Conservation (phyloP, 2,888 invertebrate genomes). For the Meiosimyza platycephala region DNA sequence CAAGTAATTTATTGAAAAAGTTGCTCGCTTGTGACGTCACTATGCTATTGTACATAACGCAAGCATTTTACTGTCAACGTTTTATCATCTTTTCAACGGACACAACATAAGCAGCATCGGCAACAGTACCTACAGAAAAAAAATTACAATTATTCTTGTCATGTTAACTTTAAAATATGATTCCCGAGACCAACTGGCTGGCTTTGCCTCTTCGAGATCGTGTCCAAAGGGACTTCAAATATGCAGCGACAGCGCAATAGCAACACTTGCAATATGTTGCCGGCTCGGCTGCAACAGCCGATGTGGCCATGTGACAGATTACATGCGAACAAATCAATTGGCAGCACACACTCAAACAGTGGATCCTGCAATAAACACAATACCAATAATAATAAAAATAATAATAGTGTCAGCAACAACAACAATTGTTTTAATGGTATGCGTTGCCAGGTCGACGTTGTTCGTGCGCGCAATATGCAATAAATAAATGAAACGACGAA, state of each 20-base stretch:
- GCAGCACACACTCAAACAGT: slow-evolving; percentile 11
- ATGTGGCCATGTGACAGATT: slow-evolving; percentile 40
- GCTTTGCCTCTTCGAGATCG: not conserved
- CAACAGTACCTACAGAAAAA: not conserved
- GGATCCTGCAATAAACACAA: slow-evolving; percentile 21
- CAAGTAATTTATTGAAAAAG: no score
- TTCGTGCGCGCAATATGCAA: slow-evolving; percentile 7
- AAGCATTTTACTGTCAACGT: no score
- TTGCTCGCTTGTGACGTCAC: no score
- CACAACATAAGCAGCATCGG: no score
- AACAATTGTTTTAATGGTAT: slow-evolving; percentile 34
- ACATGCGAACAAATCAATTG: slow-evolving; percentile 46
- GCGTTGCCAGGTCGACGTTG: slow-evolving; percentile 16
- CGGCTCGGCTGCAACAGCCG: not conserved
- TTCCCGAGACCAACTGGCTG: no score
- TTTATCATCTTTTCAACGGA: no score
- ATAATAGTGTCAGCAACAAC: slow-evolving; percentile 10
- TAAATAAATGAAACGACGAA: slow-evolving; percentile 21
- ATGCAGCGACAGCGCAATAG: slow-evolving; percentile 19
- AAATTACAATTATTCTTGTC: slow-evolving; percentile 10
- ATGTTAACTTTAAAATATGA: not conserved
- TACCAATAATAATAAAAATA: slow-evolving; percentile 38
- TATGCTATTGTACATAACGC: no score
- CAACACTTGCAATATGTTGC: not conserved
- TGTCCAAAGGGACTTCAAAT: slow-evolving; percentile 34